These are phyloP conservation scores for Chascanopsetta lugubris DNA, from an alignment of 2,113 vertebrate genomes.

Conservation along the genomic window DNA sequence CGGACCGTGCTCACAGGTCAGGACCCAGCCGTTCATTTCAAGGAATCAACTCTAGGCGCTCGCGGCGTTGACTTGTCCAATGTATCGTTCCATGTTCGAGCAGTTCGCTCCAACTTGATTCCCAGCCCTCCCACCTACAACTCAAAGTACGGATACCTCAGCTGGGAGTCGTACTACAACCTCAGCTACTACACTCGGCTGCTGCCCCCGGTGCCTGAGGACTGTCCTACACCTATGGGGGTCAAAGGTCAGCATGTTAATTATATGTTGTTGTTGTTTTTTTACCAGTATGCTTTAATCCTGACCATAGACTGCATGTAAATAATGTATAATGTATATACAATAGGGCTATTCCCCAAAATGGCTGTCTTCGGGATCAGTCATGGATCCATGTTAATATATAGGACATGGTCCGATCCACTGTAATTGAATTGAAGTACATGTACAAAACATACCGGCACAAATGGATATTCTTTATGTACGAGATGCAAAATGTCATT, in stretches of 20 bases:
- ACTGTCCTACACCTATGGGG: conserved; percentile 92
- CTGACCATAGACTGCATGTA: background rate
- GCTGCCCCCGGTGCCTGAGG: conserved; percentile 87
- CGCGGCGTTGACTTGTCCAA: no score
- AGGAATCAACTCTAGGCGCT: no score
- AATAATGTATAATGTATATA: no score
- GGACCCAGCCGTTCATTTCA: background rate
- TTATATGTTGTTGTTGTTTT: no score
- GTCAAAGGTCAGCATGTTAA: conserved; percentile 89
- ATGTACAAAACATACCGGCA: no score
- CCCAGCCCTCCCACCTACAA: conserved; percentile 96
- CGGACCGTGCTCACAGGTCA: conserved; percentile 87
- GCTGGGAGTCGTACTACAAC: conserved; percentile 94
- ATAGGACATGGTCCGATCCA: no score
- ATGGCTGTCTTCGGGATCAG: no score
- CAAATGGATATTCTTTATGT: no score
- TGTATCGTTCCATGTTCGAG: conserved; percentile 23
- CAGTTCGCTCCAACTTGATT: conserved; percentile 89
- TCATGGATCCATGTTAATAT: no score
- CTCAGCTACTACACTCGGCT: conserved; percentile 92
- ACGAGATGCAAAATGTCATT: no score
- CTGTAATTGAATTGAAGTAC: no score
- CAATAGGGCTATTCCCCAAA: no score
- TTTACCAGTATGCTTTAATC: background rate
- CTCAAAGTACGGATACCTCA: conserved; percentile 89